Base-by-base conservation (phyloP, 2,888 invertebrate genomes). In the Capitulum mitella region DNA sequence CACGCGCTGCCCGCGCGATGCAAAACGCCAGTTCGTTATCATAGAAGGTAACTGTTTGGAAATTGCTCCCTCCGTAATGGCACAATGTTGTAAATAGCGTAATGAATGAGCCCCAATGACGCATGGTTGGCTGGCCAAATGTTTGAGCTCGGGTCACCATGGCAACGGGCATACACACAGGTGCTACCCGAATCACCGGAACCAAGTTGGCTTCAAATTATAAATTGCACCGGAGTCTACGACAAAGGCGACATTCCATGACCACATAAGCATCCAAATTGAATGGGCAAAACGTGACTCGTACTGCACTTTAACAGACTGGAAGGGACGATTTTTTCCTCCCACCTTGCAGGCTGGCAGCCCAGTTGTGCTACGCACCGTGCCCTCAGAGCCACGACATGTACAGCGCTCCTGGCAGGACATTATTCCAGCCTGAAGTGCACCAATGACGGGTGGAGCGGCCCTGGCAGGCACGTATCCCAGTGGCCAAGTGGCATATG, bases 31-130 rank as follows among this genome's bases (percentile, higher is more conserved):
- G 19, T 70, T 70, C 70, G 70, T 70, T 70, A 70, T 70, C 70
- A 70, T 70, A 70, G 40, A 40, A 70, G 70, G 70, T 37, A 37
- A 40, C 37, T 70, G 70, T 70, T 37, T 70, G 70, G 70, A 70
- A 70, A 70, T 70, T 70, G 70, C 37, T 37, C 70, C 70, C 70
- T 70, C 70, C 22, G 70, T 70, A 70, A 70, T 70, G 37, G 70
- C 70, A 40, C 70, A 70, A 37, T 70, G 70, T 70, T 70, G 70
- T 70, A 70, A 70, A 70, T 70, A 70, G 70, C 70, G 70, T 70
- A 70, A 70, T 70, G 70, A 70, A 70, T 70, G 70, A 40, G 70
- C 14, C 70, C 70, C 37, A 70, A 70, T 70, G 70, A 40, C 70
- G 70, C 70, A 70, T 70, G 70, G 70, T 26, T 40, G 70, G 26